Evolutionary conservation across 2,797 vertebrate genomes (phyloP).

Genomic region (Meda fulgida): DNA sequence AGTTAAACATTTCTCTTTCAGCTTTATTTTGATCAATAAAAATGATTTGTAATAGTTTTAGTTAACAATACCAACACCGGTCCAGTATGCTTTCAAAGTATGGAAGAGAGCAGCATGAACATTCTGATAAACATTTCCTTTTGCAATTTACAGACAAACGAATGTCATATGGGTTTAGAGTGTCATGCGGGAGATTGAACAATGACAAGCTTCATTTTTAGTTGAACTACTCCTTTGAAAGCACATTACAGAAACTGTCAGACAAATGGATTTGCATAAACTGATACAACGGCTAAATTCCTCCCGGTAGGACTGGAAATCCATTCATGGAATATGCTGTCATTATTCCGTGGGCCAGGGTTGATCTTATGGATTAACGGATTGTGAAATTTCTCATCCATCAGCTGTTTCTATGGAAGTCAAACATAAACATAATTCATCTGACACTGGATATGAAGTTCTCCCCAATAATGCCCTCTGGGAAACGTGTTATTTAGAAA

Average conservation of each 20-base stretch:
- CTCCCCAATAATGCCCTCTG: background rate
- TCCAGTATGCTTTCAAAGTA: no score
- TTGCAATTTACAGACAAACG: background rate
- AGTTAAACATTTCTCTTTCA: background rate
- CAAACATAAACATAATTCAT: constrained; percentile 44
- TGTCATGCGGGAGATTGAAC: background rate
- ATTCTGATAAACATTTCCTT: background rate
- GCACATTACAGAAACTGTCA: background rate
- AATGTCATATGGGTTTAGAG: no score
- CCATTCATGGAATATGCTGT: background rate
- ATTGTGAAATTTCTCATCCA: background rate
- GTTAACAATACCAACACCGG: background rate
- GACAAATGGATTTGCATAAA: background rate
- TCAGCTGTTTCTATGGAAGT: constrained; percentile 28
- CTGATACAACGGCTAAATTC: background rate
- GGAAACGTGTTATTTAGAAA: constrained; percentile 19
- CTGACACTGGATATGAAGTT: constrained; percentile 22
- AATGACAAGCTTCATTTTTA: background rate
- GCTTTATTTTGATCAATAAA: background rate
- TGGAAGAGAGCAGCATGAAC: constrained; percentile 1
- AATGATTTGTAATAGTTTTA: background rate
- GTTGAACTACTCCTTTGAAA: background rate
- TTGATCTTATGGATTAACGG: background rate
- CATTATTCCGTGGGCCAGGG: constrained; percentile 16
- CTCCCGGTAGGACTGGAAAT: background rate